Conservation (phyloP, 2,888 invertebrate genomes). For the Toxonevra muliebris region DNA sequence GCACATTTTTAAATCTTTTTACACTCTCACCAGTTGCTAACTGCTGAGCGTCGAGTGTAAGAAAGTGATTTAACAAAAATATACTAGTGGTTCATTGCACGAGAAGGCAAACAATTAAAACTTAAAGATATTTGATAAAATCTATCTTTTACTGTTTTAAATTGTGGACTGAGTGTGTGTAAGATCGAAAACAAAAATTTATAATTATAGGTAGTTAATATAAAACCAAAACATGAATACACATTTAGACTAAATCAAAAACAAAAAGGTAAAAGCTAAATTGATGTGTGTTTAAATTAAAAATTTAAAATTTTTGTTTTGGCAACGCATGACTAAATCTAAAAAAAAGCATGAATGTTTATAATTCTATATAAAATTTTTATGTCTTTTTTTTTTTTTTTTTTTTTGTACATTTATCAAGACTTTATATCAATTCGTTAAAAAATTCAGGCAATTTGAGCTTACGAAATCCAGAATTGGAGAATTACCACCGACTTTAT, state of each 20-base stretch:
- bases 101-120: slow-evolving; percentile 49
- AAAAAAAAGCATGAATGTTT: neutral
- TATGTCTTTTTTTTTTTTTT: neutral
- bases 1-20: slow-evolving; percentile 3
- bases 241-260: neutral
- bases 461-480: slow-evolving; percentile 42
- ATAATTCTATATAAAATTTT: neutral
- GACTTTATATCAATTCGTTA: slow-evolving; percentile 28
- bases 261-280: neutral
- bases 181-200: slow-evolving; percentile 17
- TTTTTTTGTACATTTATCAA: slow-evolving; percentile 35
- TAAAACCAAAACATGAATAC: neutral
- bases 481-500: slow-evolving; percentile 41
- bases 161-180: slow-evolving; percentile 29
- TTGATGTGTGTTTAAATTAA: neutral
- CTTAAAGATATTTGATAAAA: slow-evolving; percentile 26
- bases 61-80: slow-evolving; percentile 12
- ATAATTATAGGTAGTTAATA: neutral
- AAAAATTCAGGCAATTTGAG: slow-evolving; percentile 9
- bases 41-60: neutral
- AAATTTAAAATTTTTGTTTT: no score
- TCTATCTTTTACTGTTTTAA: slow-evolving; percentile 32
- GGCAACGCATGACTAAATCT: neutral
- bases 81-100: slow-evolving; percentile 43
- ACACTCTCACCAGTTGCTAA: no score